Evolutionary conservation across 2,888 invertebrate genomes (phyloP).

Genomic region (Aquatica leii): DNA sequence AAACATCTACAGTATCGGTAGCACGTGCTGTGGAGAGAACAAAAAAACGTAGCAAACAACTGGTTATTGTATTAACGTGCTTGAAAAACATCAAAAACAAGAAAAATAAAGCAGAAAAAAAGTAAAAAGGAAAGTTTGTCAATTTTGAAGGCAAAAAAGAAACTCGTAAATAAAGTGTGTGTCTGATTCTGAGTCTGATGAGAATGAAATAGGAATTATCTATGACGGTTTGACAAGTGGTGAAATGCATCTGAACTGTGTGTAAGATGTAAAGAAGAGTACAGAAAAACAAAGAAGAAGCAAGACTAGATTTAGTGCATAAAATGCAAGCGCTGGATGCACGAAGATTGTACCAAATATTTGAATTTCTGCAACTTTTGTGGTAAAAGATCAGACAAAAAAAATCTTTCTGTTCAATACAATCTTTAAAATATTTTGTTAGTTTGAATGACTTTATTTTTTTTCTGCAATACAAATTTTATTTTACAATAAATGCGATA

Average conservation of each 20-base stretch:
- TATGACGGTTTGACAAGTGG: neutral
- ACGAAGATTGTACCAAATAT: neutral
- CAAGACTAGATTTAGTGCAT: neutral
- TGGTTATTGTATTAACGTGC: conserved; percentile 7
- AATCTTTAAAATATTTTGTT: neutral
- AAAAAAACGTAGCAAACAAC: conserved; percentile 9
- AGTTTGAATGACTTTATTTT: neutral
- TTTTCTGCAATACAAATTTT: neutral
- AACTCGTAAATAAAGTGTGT: neutral
- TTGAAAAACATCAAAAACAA: neutral
- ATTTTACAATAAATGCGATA: too few species aligned
- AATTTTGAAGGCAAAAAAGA: neutral
- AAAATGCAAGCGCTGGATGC: neutral
- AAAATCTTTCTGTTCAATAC: neutral
- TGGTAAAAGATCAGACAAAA: too few species aligned
- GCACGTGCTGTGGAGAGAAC: neutral
- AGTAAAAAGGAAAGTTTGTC: neutral
- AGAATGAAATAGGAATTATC: neutral
- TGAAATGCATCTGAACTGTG: neutral
- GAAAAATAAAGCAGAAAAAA: too few species aligned
- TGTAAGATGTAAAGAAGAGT: neutral
- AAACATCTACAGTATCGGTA: conserved; percentile 10
- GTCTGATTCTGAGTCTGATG: neutral
- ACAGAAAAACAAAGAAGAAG: too few species aligned
- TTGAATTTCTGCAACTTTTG: too few species aligned